These are phyloP conservation scores for Hemiscyllium ocellatum DNA, from an alignment of 2,113 vertebrate species.

Conservation along the genomic window DNA sequence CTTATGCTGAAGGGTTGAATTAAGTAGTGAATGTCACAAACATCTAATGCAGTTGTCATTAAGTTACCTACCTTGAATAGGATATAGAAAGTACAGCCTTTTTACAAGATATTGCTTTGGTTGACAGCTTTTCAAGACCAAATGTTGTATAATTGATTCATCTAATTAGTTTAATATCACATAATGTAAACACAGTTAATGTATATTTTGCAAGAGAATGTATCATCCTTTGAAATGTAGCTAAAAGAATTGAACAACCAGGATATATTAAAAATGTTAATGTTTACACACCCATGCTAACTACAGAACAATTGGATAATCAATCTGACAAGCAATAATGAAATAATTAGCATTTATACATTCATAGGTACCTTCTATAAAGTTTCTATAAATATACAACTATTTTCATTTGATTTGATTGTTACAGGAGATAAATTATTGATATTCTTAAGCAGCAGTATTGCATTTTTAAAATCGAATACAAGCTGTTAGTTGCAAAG, in stretches of 20 bases:
- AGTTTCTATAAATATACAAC: neutral
- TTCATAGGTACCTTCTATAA: neutral
- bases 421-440: slow-evolving; percentile 6
- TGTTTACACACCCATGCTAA: neutral
- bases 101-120: neutral
- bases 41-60: neutral
- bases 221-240: neutral
- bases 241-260: neutral
- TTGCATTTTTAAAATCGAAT: slow-evolving; percentile 19
- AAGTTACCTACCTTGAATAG: neutral
- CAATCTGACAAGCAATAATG: neutral
- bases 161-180: slow-evolving; percentile 10
- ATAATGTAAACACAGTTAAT: neutral
- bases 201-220: neutral
- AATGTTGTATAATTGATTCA: neutral
- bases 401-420: slow-evolving; percentile 13
- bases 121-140: neutral
- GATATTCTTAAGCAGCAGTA: neutral
- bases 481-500: neutral
- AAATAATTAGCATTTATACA: neutral
- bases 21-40: neutral
- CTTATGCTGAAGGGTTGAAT: slow-evolving; percentile 7
- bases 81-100: neutral
- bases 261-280: neutral
- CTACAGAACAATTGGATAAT: neutral